phyloP scores from a whole-genome alignment of 2,797 vertebrate species.

The Schizothorax lantsangensis region DNA sequence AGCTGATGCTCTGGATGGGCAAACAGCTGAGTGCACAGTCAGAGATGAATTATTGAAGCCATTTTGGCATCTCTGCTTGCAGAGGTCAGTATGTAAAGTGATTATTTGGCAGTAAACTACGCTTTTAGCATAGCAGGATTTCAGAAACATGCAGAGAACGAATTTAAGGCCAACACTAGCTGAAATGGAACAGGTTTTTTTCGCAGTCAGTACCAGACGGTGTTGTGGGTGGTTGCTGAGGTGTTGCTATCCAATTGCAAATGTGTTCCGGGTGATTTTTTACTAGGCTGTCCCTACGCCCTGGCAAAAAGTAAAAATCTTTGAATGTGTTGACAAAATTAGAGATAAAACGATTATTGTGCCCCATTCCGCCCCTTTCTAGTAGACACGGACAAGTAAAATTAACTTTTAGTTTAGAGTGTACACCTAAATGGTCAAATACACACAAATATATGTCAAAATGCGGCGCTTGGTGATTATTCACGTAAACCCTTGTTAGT shows the following conservation, averaged over 20 bases:
- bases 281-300: too few relatives aligned
- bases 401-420: neutral
- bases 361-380: neutral
- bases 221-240: neutral
- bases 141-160: neutral
- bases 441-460: neutral
- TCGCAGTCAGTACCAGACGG: neutral
- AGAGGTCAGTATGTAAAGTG: slow-evolving; percentile 39
- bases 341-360: neutral
- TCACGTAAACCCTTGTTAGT: neutral
- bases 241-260: neutral
- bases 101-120: slow-evolving; percentile 23
- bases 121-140: slow-evolving; percentile 11
- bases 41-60: slow-evolving; percentile 35
- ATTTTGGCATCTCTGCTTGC: slow-evolving; percentile 32
- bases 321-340: neutral
- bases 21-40: slow-evolving; percentile 31
- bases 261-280: neutral
- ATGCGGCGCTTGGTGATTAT: neutral
- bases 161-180: neutral
- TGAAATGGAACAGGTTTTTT: neutral
- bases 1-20: slow-evolving; percentile 7
- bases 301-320: too few relatives aligned
- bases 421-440: neutral
- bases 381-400: neutral